Base-by-base conservation (phyloP, 1,140 invertebrate genomes). In the Drosophila insularis region DNA sequence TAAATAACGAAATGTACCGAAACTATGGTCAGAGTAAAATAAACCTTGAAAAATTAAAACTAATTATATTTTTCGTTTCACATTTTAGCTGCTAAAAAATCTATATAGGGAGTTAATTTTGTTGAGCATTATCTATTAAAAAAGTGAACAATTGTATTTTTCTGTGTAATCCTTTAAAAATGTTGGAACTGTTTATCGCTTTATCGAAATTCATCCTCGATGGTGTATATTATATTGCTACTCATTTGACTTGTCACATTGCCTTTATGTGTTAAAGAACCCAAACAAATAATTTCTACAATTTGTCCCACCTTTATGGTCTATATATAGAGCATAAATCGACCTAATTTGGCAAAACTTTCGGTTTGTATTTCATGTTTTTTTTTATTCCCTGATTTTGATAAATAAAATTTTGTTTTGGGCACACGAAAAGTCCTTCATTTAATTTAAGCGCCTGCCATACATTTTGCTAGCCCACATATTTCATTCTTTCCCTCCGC, bases 371-470 rank as follows among this genome's bases (percentile, higher is more conserved):
- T 62, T n/a, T 55, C 63, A 59, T n/a, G n/a, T 69, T 56, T 5
- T 27, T 27, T 27, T 27, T 27, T 27, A 27, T 46, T 71, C 43
- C 8, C 43, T 50, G 43, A 50, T 50, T 50, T 50, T 50, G 17
- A 50, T 50, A 50, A 50, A 50, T 50, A 50, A 50, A 21, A 21
- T 50, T 50, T 50, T 50, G 13, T 50, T 50, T 27, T 50, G 43
- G 61, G 32, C 43, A 55, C 55, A 78, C 40, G 19, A 32, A 74
- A 87, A 87, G 82, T 81, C 78, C 74, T 87, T 89, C 79, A 87
- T 89, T 89, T 89, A 89, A 80, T 87, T 89, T 89, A 89, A 89
- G 77, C 84, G 82, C 63, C 80, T 80, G 77, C 76, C 84, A 89
- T 84, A 89, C 71, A 89, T 89, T 89, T 80, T 89, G 73, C 70